Conservation (phyloP, 2,797 vertebrate genomes). For the Hypotaenidia okinawae region DNA sequence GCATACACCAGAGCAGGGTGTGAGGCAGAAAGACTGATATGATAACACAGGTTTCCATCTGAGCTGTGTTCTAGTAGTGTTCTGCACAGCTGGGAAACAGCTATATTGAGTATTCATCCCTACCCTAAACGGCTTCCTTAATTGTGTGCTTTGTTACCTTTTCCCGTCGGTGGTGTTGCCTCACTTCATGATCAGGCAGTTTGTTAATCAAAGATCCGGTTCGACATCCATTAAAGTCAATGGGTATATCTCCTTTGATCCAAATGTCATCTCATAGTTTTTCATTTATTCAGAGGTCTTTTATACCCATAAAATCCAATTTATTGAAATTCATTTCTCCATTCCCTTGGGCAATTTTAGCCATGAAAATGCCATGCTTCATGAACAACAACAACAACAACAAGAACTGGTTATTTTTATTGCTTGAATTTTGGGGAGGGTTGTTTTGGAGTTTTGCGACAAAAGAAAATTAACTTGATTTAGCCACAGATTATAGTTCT, state of each 20-base stretch:
- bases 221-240: constrained; percentile 32
- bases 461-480: constrained; percentile 60
- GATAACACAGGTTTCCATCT: not conserved
- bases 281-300: constrained; percentile 66
- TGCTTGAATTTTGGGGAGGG: constrained; percentile 9
- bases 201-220: constrained; percentile 53
- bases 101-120: not conserved
- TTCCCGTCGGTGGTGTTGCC: not conserved
- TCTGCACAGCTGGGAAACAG: not conserved
- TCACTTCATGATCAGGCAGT: constrained; percentile 3
- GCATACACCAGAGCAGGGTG: not conserved
- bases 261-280: constrained; percentile 56
- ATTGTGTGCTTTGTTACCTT: not conserved
- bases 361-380: constrained; percentile 57
- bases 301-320: constrained; percentile 68
- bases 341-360: constrained; percentile 65
- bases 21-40: not conserved
- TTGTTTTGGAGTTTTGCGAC: constrained; percentile 22
- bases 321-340: constrained; percentile 76
- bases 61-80: not conserved
- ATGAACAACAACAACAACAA: constrained; percentile 31
- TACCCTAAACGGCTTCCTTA: not conserved
- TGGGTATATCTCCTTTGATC: constrained; percentile 56
- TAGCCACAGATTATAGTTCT: constrained; percentile 35
- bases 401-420: constrained; percentile 60